Evolutionary conservation across 2,797 vertebrate genomes (phyloP).

Genomic region (Sardinella longiceps): DNA sequence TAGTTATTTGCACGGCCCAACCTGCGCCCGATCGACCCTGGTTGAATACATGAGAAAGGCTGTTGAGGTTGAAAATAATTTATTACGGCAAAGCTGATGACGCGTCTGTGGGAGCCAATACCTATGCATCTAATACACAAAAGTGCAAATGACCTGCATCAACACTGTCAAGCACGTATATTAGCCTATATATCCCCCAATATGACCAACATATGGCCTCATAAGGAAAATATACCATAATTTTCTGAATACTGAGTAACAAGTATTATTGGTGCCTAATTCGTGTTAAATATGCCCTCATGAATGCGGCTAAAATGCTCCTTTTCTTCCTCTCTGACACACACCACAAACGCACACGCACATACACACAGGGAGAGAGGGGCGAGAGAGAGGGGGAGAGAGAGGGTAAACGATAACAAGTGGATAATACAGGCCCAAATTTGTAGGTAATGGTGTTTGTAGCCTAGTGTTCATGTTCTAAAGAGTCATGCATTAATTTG

Average conservation of each 20-base stretch:
- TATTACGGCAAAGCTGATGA: conserved; percentile 36
- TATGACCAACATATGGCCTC: not conserved
- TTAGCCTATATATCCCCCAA: conserved; percentile 28
- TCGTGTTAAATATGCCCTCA: not conserved
- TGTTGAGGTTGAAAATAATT: conserved; percentile 42
- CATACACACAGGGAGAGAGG: not conserved
- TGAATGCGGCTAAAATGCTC: not conserved
- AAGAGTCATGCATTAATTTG: not conserved
- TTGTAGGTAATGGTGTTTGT: conserved; percentile 26
- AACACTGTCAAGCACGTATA: conserved; percentile 27
- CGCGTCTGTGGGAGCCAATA: conserved; percentile 40
- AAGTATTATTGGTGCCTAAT: not conserved
- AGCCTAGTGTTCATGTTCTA: conserved; percentile 7
- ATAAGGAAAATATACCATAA: not conserved
- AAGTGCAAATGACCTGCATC: conserved; percentile 43
- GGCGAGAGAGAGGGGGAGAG: not conserved
- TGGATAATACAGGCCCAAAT: conserved; percentile 51
- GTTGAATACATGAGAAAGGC: conserved; percentile 17
- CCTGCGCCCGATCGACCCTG: conserved; percentile 35
- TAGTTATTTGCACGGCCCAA: conserved; percentile 27
- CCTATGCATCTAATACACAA: conserved; percentile 46
- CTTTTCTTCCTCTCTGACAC: conserved; percentile 8
- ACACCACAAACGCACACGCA: not conserved
- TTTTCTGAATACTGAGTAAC: not conserved
- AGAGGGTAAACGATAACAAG: conserved; percentile 48